Percentiles rank a stretch among this genome's conserved stretches.
These are phyloP conservation scores for Tipula confusa DNA, from an alignment of 2,888 invertebrate genomes.

Conservation along the genomic window DNA sequence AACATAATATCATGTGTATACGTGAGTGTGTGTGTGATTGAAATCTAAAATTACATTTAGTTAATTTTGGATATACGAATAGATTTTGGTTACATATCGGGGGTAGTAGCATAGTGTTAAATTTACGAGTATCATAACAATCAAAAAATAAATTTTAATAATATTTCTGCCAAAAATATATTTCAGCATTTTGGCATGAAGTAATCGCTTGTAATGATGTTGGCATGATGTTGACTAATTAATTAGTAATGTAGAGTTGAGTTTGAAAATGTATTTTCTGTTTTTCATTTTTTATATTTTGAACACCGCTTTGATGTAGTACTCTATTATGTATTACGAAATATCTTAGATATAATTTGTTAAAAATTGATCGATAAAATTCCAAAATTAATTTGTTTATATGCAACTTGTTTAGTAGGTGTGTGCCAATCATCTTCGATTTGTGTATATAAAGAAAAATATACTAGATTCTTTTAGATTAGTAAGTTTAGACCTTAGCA, in stretches of 20 bases:
- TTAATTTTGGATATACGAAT: not conserved
- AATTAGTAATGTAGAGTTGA: not conserved
- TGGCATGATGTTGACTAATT: not conserved
- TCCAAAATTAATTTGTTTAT: not conserved
- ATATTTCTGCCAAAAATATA: not conserved
- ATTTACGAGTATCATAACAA: conserved; percentile 10
- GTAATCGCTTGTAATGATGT: not conserved
- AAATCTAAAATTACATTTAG: not conserved
- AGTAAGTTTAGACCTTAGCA: too few relatives aligned
- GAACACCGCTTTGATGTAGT: not conserved
- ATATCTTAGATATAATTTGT: not conserved
- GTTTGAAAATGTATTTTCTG: not conserved
- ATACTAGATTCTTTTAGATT: too few relatives aligned
- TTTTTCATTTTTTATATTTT: too few relatives aligned
- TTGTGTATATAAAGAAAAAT: too few relatives aligned
- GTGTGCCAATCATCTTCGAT: not conserved
- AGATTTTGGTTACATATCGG: not conserved
- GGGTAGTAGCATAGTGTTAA: not conserved
- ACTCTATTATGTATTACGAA: not conserved
- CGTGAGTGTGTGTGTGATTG: not conserved
- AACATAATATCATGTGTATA: not conserved
- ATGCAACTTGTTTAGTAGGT: not conserved
- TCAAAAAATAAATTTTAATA: not conserved
- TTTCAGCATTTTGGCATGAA: not conserved
- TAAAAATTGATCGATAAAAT: not conserved